These are phyloP conservation scores for Oenanthe oenanthe DNA, from an alignment of 2,113 vertebrate species.

Conservation along the genomic window DNA sequence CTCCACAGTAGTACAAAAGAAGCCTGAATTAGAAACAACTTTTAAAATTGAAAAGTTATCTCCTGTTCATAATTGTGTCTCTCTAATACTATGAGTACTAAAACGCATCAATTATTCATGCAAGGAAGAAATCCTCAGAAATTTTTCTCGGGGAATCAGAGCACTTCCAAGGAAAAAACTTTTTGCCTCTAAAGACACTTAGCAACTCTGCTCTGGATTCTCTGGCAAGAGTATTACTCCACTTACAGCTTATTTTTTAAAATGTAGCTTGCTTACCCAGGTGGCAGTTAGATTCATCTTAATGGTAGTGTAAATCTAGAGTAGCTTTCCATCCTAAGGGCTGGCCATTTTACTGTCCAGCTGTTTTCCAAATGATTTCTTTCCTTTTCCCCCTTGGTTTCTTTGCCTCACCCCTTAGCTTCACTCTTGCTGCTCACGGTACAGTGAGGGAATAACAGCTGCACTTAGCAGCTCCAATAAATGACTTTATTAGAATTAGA, in stretches of 20 bases:
- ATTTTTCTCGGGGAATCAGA: background rate
- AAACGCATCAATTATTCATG: background rate
- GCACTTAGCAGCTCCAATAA: slow-evolving; percentile 20
- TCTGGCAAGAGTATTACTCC: background rate
- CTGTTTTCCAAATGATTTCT: slow-evolving; percentile 51
- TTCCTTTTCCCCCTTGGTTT: slow-evolving; percentile 24
- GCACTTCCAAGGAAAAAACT: background rate
- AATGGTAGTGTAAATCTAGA: background rate
- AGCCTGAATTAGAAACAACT: background rate
- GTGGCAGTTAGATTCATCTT: slow-evolving; percentile 7
- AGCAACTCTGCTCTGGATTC: background rate
- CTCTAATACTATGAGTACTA: background rate
- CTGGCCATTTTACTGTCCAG: slow-evolving; percentile 9
- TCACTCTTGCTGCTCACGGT: background rate
- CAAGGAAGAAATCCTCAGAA: background rate
- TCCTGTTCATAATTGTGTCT: background rate
- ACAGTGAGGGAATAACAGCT: slow-evolving; percentile 27
- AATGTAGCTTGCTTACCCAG: slow-evolving; percentile 16
- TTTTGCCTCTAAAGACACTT: background rate
- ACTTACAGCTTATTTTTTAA: background rate
- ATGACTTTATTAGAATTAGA: slow-evolving; percentile 34
- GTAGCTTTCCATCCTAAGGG: background rate
- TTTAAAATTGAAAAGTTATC: background rate
- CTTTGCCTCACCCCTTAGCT: background rate
- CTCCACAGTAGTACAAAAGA: background rate